Evolutionary conservation across 2,113 vertebrate species (phyloP).

Genomic region (Mionectes macconnelli): DNA sequence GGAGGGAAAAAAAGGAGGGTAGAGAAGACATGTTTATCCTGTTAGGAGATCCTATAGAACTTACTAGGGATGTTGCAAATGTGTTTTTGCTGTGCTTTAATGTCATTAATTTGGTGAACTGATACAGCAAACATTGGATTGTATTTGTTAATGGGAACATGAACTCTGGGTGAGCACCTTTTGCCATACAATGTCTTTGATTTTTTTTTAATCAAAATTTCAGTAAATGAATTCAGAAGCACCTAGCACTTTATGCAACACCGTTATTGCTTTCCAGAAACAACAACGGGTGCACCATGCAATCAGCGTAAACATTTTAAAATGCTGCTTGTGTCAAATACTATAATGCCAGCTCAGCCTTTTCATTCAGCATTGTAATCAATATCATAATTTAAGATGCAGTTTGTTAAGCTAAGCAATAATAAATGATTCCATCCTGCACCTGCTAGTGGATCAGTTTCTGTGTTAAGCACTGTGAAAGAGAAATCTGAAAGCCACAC

Average conservation of each 20-base stretch:
- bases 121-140: background rate
- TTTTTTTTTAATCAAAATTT: conserved; percentile 32
- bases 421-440: background rate
- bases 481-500: background rate
- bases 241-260: background rate
- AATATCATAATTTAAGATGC: conserved; percentile 30
- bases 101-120: background rate
- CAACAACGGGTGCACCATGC: background rate
- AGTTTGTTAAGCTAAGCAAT: conserved; percentile 37
- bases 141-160: background rate
- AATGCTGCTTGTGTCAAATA: conserved; percentile 9
- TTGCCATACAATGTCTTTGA: background rate
- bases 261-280: background rate
- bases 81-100: conserved; percentile 7
- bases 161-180: background rate
- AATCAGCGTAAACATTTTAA: conserved; percentile 16
- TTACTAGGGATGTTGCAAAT: background rate
- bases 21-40: conserved; percentile 32
- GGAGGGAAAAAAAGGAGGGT: background rate
- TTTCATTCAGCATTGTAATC: conserved; percentile 26
- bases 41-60: conserved; percentile 22
- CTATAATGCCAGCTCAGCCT: background rate
- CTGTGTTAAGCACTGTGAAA: background rate
- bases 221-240: conserved; percentile 4
- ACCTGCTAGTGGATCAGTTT: background rate